Percentiles rank a stretch among this genome's conserved stretches.
phyloP scores from a whole-genome alignment of 1,140 invertebrate species.

The Megathymus violae region DNA sequence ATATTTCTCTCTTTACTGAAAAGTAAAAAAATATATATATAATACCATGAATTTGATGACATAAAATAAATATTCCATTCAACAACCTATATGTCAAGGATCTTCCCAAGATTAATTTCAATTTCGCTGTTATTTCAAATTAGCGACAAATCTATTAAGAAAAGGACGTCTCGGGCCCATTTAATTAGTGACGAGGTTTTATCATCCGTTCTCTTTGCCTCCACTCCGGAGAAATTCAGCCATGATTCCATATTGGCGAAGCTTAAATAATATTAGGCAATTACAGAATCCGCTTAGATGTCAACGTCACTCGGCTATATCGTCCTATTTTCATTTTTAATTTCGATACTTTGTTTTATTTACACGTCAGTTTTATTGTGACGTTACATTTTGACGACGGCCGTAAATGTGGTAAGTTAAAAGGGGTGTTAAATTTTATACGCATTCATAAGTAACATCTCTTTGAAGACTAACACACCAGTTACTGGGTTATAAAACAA shows the following conservation, averaged over 20 bases:
- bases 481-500: conserved; percentile 64
- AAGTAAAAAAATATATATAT: conserved; percentile 26
- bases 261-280: conserved; percentile 68
- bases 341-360: conserved; percentile 21
- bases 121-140: conserved; percentile 59
- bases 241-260: conserved; percentile 63
- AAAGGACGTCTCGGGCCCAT: conserved; percentile 65
- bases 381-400: conserved; percentile 39
- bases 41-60: not conserved
- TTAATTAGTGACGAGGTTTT: conserved; percentile 80
- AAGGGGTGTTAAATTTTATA: conserved; percentile 52
- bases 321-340: conserved; percentile 28
- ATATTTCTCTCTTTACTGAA: conserved; percentile 37
- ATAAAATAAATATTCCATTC: not conserved
- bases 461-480: conserved; percentile 63
- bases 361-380: conserved; percentile 44
- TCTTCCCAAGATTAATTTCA: conserved; percentile 16
- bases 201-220: conserved; percentile 67
- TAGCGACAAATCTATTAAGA: conserved; percentile 77
- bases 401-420: conserved; percentile 48
- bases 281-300: conserved; percentile 51
- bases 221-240: conserved; percentile 58
- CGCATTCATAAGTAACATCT: conserved; percentile 46
- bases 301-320: conserved; percentile 26
- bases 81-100: not conserved